A percentile compares a stretch with the other conserved stretches of the same genome.
Evolutionary conservation across 2,888 invertebrate genomes (phyloP).

Genomic region (Drosophila fungiperda): DNA sequence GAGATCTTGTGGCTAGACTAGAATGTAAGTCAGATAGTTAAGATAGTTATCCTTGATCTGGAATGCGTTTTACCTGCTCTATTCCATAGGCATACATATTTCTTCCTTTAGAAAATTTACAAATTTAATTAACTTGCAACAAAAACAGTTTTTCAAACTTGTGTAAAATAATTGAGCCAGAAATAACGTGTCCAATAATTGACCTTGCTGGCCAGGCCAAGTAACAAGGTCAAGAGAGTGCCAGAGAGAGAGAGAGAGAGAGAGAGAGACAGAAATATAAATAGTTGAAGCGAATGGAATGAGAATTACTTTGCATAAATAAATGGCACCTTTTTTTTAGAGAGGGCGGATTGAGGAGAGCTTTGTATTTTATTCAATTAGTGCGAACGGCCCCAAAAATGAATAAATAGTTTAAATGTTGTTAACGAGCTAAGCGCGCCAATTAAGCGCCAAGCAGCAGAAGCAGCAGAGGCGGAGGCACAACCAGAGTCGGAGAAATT

Average conservation of each 20-base stretch:
- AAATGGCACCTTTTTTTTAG: conserved; percentile 29
- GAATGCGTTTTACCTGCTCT: not conserved
- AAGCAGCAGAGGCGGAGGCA: not conserved
- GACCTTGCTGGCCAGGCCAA: conserved; percentile 21
- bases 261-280: not conserved
- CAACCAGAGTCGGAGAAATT: not conserved
- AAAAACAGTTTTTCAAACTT: not conserved
- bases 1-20: not conserved
- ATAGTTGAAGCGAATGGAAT: not conserved
- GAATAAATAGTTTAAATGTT: conserved; percentile 72
- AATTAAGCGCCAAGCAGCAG: conserved; percentile 64
- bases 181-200: conserved; percentile 6
- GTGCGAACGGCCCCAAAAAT: conserved; percentile 56
- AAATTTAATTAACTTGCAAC: too few species aligned
- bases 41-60: not conserved
- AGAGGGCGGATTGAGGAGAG: not conserved
- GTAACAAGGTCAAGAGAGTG: conserved; percentile 22
- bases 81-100: not conserved
- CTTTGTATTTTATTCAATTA: conserved; percentile 71
- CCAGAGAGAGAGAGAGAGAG: not conserved
- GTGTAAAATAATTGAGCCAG: not conserved
- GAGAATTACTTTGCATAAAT: conserved; percentile 64
- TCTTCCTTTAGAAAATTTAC: too few species aligned
- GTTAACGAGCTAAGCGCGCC: conserved; percentile 81
- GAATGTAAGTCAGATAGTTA: not conserved